A percentile compares a stretch with the other conserved stretches of the same genome.
phyloP scores from a whole-genome alignment of 2,113 vertebrate genomes.

The Abramis brama region DNA sequence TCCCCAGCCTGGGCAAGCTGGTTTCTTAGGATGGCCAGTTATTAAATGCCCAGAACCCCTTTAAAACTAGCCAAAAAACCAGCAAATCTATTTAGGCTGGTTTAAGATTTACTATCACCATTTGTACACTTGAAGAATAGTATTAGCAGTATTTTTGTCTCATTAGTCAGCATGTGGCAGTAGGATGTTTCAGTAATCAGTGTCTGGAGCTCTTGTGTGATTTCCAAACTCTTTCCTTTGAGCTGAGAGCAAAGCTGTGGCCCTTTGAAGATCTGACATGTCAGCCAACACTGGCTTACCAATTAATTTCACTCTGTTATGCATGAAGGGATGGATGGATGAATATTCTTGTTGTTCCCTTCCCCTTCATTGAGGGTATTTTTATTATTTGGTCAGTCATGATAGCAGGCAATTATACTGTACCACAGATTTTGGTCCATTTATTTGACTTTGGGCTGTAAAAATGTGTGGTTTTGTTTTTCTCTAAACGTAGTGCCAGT shows the following conservation, averaged over 20 bases:
- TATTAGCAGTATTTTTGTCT: background rate
- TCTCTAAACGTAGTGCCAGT: background rate
- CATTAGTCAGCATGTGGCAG: background rate
- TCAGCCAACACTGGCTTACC: slow-evolving; percentile 35
- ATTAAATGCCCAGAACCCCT: background rate
- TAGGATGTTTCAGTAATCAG: background rate
- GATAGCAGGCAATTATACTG: background rate
- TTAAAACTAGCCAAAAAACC: background rate
- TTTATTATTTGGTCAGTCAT: background rate
- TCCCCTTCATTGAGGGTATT: background rate
- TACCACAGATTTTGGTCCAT: background rate
- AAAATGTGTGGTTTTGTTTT: background rate
- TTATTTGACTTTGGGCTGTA: background rate
- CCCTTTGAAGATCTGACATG: slow-evolving; percentile 21
- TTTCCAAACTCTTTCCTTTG: slow-evolving; percentile 13
- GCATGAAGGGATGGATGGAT: slow-evolving; percentile 34
- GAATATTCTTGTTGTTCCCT: slow-evolving; percentile 1
- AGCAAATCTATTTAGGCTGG: background rate
- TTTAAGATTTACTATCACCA: background rate
- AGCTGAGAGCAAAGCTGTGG: slow-evolving; percentile 6
- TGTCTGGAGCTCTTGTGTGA: slow-evolving; percentile 3
- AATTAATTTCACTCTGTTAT: slow-evolving; percentile 24
- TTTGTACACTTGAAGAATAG: background rate
- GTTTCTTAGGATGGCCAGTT: background rate
- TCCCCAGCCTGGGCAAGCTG: background rate